phyloP scores from a whole-genome alignment of 2,888 invertebrate genomes.

The Caenorhabditis afra region DNA sequence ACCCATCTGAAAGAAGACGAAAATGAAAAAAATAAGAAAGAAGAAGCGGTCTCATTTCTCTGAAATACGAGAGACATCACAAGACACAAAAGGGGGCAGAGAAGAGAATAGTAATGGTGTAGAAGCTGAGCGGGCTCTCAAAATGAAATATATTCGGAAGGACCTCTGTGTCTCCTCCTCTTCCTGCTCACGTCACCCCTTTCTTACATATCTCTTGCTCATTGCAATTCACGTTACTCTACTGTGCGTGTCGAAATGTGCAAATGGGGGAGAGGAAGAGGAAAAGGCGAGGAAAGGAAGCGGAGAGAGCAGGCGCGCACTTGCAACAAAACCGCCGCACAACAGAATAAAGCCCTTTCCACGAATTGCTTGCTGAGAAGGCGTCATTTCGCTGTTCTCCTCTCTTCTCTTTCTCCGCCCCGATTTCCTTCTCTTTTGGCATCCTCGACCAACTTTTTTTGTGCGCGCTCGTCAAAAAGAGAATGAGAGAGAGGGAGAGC shows the following conservation, averaged over 20 bases:
- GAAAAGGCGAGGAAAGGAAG: background rate
- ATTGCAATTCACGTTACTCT: constrained; percentile 49
- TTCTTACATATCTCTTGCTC: constrained; percentile 39
- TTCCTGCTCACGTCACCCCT: background rate
- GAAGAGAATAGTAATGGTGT: constrained; percentile 31
- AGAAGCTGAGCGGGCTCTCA: constrained; percentile 40
- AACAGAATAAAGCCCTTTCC: constrained; percentile 50
- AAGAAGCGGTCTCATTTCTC: constrained; percentile 30
- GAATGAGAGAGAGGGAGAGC: background rate
- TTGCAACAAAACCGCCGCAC: constrained; percentile 40
- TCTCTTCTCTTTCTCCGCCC: constrained; percentile 5
- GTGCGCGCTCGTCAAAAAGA: background rate
- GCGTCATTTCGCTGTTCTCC: constrained; percentile 46
- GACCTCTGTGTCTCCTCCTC: constrained; percentile 35
- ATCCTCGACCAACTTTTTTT: constrained; percentile 1
- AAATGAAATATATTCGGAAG: constrained; percentile 54
- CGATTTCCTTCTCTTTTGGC: background rate
- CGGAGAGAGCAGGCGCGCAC: constrained; percentile 25
- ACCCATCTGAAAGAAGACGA: constrained; percentile 64
- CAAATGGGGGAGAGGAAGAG: constrained; percentile 34
- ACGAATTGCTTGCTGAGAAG: constrained; percentile 43
- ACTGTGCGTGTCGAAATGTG: constrained; percentile 47
- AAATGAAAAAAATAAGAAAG: constrained; percentile 1
- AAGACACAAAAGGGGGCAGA: constrained; percentile 24
- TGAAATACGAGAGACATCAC: constrained; percentile 28